phyloP scores from a whole-genome alignment of 2,888 invertebrate species.

The Apotomis betuletana region DNA sequence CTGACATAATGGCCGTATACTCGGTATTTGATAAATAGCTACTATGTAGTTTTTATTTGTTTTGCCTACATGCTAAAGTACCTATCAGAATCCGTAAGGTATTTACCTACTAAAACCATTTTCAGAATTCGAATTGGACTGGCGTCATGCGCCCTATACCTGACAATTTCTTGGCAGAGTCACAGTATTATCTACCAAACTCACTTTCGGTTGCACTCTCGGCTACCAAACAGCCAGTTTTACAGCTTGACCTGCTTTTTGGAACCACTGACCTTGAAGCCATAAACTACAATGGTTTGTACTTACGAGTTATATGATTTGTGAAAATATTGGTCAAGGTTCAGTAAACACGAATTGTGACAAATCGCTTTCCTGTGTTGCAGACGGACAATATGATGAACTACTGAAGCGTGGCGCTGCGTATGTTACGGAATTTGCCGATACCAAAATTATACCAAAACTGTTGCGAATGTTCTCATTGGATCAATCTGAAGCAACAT shows the following conservation, averaged over 20 bases:
- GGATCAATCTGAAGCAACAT: conserved; percentile 54
- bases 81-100: background rate
- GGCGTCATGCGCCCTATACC: conserved; percentile 85
- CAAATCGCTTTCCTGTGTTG: conserved; percentile 50
- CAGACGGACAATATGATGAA: conserved; percentile 84
- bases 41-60: no score
- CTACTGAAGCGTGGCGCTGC: conserved; percentile 81
- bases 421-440: conserved; percentile 83
- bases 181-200: conserved; percentile 84
- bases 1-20: conserved; percentile 82
- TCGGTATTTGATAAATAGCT: conserved; percentile 53
- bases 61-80: no score
- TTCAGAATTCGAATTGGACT: conserved; percentile 84
- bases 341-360: conserved; percentile 18
- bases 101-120: conserved; percentile 39
- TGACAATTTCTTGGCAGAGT: conserved; percentile 84
- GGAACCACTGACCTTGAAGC: conserved; percentile 88
- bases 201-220: conserved; percentile 81
- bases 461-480: conserved; percentile 73
- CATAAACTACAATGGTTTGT: conserved; percentile 81
- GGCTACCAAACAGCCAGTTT: conserved; percentile 75
- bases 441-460: conserved; percentile 83
- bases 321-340: conserved; percentile 36
- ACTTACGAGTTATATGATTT: conserved; percentile 34
- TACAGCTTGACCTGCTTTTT: conserved; percentile 86